Conservation (phyloP, 2,113 vertebrate species). For the Ochotona princeps region DNA sequence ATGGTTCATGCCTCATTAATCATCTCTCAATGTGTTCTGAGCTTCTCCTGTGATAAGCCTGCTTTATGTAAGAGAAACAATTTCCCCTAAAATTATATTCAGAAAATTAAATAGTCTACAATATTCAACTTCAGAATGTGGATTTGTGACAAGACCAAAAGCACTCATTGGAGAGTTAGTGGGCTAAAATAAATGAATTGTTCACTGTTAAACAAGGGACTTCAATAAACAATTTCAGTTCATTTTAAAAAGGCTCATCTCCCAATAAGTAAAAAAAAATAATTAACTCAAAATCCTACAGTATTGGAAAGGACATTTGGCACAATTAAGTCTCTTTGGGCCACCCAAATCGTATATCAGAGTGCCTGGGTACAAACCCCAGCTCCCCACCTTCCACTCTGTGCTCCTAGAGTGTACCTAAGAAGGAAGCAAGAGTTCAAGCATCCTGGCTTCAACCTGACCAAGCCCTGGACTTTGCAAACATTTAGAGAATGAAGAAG, state of each 20-base stretch:
- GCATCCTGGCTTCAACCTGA: too few species aligned
- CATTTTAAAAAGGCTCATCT: neutral
- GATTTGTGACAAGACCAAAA: slow-evolving; percentile 37
- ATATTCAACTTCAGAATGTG: neutral
- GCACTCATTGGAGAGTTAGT: neutral
- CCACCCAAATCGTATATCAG: too few species aligned
- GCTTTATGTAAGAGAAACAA: slow-evolving; percentile 10
- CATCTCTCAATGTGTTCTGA: neutral
- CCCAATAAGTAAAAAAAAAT: neutral
- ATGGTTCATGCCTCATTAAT: neutral
- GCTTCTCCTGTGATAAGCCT: neutral
- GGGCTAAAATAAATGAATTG: slow-evolving; percentile 8
- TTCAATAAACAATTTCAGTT: slow-evolving; percentile 26
- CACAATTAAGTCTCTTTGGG: too few species aligned
- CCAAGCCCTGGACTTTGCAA: too few species aligned
- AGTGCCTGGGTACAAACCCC: too few species aligned
- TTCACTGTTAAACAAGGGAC: neutral
- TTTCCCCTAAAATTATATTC: slow-evolving; percentile 33
- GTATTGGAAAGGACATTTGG: too few species aligned
- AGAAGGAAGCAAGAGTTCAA: too few species aligned
- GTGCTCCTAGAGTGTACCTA: too few species aligned
- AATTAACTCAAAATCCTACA: slow-evolving; percentile 33
- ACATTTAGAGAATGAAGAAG: too few species aligned
- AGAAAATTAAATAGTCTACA: slow-evolving; percentile 39
- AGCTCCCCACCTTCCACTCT: too few species aligned